Evolutionary conservation across 2,113 vertebrate species (phyloP).

Genomic region (Brachyistius frenatus): DNA sequence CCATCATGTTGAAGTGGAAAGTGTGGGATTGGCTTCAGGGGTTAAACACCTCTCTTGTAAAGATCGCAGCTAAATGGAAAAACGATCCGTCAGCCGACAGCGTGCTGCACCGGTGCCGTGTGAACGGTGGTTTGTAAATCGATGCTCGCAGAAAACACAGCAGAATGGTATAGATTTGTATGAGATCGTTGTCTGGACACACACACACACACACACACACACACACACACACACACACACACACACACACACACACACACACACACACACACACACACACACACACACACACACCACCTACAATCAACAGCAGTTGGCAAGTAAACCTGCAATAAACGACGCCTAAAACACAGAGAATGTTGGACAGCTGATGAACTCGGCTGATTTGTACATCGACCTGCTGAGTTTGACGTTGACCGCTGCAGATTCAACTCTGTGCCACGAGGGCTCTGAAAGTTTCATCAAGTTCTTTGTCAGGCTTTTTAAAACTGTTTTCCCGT

Average conservation of each 20-base stretch:
- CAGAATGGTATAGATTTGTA: constrained; percentile 49
- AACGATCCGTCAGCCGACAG: constrained; percentile 35
- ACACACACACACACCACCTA: background rate
- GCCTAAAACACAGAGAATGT: too few relatives aligned
- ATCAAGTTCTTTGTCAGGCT: too few relatives aligned
- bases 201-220: background rate
- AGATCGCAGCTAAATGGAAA: constrained; percentile 36
- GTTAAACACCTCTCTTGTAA: constrained; percentile 12
- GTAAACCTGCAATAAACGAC: constrained; percentile 1
- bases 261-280: too few relatives aligned
- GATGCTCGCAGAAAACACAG: constrained; percentile 45
- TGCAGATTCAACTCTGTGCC: constrained; percentile 8
- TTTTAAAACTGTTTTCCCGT: too few relatives aligned
- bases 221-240: too few relatives aligned
- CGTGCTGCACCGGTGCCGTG: constrained; percentile 19
- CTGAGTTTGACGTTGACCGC: background rate
- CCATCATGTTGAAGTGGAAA: background rate
- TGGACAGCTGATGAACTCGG: background rate
- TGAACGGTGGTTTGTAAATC: constrained; percentile 62
- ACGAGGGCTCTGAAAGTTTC: background rate
- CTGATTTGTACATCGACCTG: background rate
- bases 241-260: background rate
- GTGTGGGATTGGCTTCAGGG: constrained; percentile 12
- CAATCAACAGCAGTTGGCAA: background rate
- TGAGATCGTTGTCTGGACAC: constrained; percentile 21